Conservation (phyloP, 2,888 invertebrate genomes). For the Parelbella ahira region DNA sequence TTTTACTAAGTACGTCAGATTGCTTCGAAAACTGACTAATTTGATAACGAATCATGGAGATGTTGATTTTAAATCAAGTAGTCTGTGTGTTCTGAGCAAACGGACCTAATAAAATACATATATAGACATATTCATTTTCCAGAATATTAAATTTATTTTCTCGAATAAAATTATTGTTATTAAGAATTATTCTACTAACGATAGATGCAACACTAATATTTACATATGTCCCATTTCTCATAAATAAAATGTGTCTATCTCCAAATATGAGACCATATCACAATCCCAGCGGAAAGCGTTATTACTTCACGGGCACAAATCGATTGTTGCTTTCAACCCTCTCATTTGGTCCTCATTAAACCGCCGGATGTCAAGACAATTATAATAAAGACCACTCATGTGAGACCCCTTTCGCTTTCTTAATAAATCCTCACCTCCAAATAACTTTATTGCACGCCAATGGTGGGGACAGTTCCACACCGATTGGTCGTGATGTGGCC, state of each 20-base stretch:
- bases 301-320: constrained; percentile 73
- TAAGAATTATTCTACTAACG: no score
- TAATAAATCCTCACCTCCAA: constrained; percentile 31
- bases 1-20: no score
- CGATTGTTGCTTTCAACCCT: constrained; percentile 66
- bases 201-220: no score
- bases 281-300: constrained; percentile 60
- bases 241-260: constrained; percentile 4
- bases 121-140: no score
- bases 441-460: constrained; percentile 8
- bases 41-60: no score
- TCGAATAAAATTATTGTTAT: no score
- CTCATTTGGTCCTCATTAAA: constrained; percentile 76
- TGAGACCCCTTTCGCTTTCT: constrained; percentile 49
- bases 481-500: constrained; percentile 30
- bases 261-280: constrained; percentile 23
- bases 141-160: no score
- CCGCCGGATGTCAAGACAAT: constrained; percentile 67
- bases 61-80: no score
- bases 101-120: no score
- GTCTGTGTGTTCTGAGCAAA: no score
- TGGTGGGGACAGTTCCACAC: constrained; percentile 30
- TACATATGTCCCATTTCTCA: no score
- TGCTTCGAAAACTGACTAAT: no score
- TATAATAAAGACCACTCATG: constrained; percentile 63